Conservation (phyloP, 2,888 invertebrate species). For the Hirtodrosophila cameraria region DNA sequence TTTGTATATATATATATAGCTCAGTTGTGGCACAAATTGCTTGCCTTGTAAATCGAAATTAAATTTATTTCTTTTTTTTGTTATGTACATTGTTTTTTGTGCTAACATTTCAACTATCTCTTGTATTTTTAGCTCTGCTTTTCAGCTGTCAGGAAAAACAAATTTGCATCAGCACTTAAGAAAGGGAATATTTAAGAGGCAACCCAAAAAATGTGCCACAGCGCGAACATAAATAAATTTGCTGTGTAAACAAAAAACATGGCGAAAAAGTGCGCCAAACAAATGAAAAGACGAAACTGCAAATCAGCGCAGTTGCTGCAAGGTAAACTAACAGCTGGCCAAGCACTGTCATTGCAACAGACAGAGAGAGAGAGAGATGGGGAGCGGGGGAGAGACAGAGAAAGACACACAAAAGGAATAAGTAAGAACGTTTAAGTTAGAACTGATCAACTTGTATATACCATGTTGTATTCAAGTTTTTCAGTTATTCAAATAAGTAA, state of each 20-base stretch:
- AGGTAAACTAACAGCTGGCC: slow-evolving; percentile 61
- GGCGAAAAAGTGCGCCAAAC: slow-evolving; percentile 49
- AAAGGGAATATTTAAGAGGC: slow-evolving; percentile 72
- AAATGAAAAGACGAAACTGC: slow-evolving; percentile 62
- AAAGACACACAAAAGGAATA: too few species aligned
- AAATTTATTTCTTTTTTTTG: too few species aligned
- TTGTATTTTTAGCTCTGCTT: slow-evolving; percentile 4
- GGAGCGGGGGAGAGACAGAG: neutral
- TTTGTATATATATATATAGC: neutral
- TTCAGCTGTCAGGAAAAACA: slow-evolving; percentile 49
- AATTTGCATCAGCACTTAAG: slow-evolving; percentile 75
- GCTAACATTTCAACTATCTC: slow-evolving; percentile 16
- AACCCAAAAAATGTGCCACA: slow-evolving; percentile 54
- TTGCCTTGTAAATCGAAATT: slow-evolving; percentile 12
- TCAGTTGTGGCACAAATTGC: neutral
- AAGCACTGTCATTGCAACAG: slow-evolving; percentile 8
- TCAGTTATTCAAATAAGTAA: too few species aligned
- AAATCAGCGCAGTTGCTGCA: slow-evolving; percentile 74
- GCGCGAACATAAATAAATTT: slow-evolving; percentile 78
- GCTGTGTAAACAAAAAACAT: slow-evolving; percentile 70
- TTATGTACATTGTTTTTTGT: slow-evolving; percentile 5
- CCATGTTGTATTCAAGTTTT: too few species aligned
- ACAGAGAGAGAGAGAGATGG: neutral
- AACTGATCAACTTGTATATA: too few species aligned
- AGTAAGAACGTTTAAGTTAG: too few species aligned